Conservation (phyloP, 2,797 vertebrate species). For the Hozukius guyotensis region DNA sequence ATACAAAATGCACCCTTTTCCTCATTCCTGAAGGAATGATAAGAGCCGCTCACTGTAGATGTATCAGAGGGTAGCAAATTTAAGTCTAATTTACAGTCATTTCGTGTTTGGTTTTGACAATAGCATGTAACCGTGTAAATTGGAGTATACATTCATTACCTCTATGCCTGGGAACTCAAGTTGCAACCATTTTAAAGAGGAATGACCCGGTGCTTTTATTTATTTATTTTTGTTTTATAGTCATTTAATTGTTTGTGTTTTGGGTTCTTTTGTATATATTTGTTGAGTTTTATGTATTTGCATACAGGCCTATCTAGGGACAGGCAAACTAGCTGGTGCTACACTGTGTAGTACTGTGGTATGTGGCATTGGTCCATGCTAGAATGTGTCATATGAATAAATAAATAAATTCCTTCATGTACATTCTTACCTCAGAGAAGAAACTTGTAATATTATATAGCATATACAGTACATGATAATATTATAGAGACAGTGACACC, state of each 20-base stretch:
- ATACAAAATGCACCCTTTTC: no score
- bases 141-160: not conserved
- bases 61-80: no score
- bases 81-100: no score
- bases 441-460: not conserved
- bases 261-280: not conserved
- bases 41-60: no score
- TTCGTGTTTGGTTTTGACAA: no score
- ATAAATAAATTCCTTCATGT: not conserved
- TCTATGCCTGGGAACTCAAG: not conserved
- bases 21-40: no score
- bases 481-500: not conserved
- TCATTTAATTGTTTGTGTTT: not conserved
- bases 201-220: no score
- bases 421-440: not conserved
- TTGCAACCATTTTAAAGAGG: not conserved
- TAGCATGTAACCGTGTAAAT: no score
- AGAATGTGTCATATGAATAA: not conserved
- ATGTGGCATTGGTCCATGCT: not conserved
- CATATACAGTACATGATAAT: not conserved
- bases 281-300: no score
- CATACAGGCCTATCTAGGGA: no score
- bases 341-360: no score
- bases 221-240: not conserved
- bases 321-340: no score